Percentiles rank a stretch among this genome's conserved stretches.
These are phyloP conservation scores for Sorex maritimensis DNA, from an alignment of 2,797 vertebrate species.

Conservation along the genomic window DNA sequence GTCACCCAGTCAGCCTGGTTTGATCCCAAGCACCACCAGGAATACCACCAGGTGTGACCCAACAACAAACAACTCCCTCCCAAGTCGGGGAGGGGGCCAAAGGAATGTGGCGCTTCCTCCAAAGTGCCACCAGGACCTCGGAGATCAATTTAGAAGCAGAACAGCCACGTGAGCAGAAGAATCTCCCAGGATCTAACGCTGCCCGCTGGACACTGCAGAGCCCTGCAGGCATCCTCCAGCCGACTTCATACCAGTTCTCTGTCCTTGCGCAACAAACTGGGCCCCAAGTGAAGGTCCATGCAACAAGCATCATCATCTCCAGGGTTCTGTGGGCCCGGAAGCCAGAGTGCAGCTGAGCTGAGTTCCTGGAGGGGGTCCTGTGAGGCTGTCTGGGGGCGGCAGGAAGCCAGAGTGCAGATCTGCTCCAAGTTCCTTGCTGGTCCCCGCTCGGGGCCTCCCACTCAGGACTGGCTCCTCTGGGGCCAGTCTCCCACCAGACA, in stretches of 20 bases:
- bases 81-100: no score
- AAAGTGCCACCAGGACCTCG: not conserved
- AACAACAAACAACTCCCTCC: no score
- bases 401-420: no score
- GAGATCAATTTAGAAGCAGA: not conserved
- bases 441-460: not conserved
- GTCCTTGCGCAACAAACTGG: not conserved
- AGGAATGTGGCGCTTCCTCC: not conserved
- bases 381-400: not conserved
- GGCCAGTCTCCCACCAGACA: not conserved
- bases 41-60: no score
- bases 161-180: rapidly evolving
- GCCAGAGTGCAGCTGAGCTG: not conserved
- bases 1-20: not conserved
- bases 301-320: not conserved
- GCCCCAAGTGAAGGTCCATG: not conserved
- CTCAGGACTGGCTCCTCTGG: not conserved
- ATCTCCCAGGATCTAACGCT: rapidly evolving
- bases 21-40: no score
- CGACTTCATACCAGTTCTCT: not conserved
- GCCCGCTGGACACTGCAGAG: not conserved
- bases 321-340: not conserved
- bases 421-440: not conserved
- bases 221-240: not conserved
- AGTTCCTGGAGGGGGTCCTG: not conserved